phyloP scores from a whole-genome alignment of 2,797 vertebrate species.

The Halcyon chelicuti region DNA sequence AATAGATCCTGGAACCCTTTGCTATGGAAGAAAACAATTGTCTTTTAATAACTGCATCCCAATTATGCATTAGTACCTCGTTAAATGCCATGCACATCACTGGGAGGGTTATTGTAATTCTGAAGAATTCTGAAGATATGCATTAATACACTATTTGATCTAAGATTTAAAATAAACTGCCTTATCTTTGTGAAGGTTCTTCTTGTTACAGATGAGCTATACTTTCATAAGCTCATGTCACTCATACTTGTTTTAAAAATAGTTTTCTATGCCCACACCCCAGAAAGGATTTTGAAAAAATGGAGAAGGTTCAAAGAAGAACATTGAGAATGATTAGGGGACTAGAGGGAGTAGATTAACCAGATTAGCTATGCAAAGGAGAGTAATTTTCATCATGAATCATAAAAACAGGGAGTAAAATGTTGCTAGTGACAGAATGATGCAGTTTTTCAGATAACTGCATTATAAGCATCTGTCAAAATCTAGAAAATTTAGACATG shows the following conservation, averaged over 20 bases:
- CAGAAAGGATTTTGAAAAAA: not conserved
- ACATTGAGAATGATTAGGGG: not conserved
- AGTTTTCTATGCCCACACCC: not conserved
- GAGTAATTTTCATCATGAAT: not conserved
- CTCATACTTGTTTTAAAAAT: not conserved
- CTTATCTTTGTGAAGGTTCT: not conserved
- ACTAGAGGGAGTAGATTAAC: not conserved
- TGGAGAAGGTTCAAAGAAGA: not conserved
- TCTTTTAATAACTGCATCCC: not conserved
- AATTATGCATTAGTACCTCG: conserved; percentile 14
- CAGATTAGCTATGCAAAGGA: not conserved
- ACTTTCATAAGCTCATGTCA: not conserved
- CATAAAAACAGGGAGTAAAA: not conserved
- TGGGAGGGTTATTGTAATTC: not conserved
- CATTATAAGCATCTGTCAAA: not conserved
- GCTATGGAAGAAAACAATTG: not conserved
- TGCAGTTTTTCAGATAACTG: not conserved
- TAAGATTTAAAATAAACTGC: conserved; percentile 18
- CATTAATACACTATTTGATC: not conserved
- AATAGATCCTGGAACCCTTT: not conserved
- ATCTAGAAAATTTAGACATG: not conserved
- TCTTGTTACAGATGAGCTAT: conserved; percentile 1
- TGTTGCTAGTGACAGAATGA: not conserved
- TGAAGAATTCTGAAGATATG: conserved; percentile 1
- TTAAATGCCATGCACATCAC: not conserved